Evolutionary conservation across 2,888 invertebrate genomes (phyloP).

Genomic region (Leucania comma): DNA sequence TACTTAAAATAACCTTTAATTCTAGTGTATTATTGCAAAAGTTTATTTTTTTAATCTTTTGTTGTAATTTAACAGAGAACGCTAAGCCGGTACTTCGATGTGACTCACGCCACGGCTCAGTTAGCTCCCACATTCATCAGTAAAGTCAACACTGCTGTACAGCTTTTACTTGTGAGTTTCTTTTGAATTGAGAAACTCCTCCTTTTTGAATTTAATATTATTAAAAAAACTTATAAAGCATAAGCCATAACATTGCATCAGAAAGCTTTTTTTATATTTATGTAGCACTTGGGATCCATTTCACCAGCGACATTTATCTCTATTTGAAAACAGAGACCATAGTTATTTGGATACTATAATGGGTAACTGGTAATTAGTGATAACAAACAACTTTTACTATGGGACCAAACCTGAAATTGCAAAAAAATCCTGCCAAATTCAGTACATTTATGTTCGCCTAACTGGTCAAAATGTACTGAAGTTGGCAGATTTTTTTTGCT

Average conservation of each 20-base stretch:
- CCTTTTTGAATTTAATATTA: neutral
- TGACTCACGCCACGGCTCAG: conserved; percentile 97
- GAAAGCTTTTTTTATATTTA: no score
- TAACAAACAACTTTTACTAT: no score
- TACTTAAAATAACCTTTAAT: neutral
- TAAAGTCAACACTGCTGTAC: conserved; percentile 98
- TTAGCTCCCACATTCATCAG: conserved; percentile 97
- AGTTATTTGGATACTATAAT: no score
- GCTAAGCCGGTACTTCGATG: conserved; percentile 96
- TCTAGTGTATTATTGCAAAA: neutral
- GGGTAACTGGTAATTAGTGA: no score
- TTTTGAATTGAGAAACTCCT: neutral
- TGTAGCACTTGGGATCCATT: neutral
- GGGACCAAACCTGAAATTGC: no score
- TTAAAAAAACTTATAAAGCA: no score
- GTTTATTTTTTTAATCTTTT: neutral
- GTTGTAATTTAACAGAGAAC: conserved; percentile 93
- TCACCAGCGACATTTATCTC: neutral
- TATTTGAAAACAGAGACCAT: no score
- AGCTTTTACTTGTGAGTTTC: conserved; percentile 92
- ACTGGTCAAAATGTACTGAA: no score
- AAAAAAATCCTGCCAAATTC: no score
- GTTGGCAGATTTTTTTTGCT: no score
- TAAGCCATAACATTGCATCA: no score
- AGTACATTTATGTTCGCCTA: no score